Base-by-base conservation (phyloP, 2,888 invertebrate species). In the Platynereis dumerilii region DNA sequence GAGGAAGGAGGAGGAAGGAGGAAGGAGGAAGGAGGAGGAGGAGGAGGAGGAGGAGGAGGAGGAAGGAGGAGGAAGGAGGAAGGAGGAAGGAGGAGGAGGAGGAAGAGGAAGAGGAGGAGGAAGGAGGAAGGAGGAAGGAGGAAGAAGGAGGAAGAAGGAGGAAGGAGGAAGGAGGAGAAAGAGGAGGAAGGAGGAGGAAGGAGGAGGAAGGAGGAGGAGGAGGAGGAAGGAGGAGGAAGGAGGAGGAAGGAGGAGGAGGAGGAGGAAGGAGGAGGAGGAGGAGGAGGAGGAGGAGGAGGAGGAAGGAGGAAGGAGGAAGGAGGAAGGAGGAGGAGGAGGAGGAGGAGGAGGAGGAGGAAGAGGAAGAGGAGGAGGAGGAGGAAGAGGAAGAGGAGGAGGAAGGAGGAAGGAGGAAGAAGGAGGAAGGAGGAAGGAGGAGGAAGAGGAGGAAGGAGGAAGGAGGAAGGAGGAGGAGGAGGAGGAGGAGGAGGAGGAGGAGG, bases 321-420 rank as follows among this genome's bases (percentile, higher is more conserved):
- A 17, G n/a, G 12, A 17, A 17, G n/a, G 44, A 42, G 44, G 44
- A 42, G 12, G 15, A 39, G 15, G 48, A 29, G 26, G 58, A 39
- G 48, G 17, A 61, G 39, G 20, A 39, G 42, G 64, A 24, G 42
- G 28, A 44, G 20, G 42, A 17, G 29, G 2, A 22, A 42, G 34
- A 24, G 10, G 54, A 42, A 20, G 42, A 5, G 22, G 22, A 34
- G 42, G 34, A 54, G 34, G 1, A 29, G 27, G 15, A 34, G 27
- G 28, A 10, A 22, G 34, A 42, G 42, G n/a, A 24, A 56, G 58
- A 64, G 59, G 42, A 44, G 34, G 53, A 60, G 20, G 20, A 28
- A 57, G 57, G 22, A 22, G 22, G 29, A 57, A 22, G 22, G 29
- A 20, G 24, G 20, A 17, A 28, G 17, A 17, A 28, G 27, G 28